Evolutionary conservation across 2,888 invertebrate genomes (phyloP).

Genomic region (Meloe dianella): DNA sequence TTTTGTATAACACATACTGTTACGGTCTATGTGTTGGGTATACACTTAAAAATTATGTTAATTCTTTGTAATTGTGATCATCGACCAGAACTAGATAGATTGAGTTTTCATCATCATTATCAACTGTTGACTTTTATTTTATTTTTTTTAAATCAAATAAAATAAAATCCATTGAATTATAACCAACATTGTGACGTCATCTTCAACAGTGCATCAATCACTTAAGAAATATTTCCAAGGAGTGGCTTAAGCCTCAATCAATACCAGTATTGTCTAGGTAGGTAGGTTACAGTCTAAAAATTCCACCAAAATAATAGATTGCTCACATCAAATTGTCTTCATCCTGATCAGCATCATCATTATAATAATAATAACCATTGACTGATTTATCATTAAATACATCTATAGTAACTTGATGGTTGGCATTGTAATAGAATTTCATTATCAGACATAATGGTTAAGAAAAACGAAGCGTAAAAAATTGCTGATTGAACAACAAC

Average conservation of each 20-base stretch:
- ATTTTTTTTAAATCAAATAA: neutral
- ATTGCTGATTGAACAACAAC: slow-evolving; percentile 32
- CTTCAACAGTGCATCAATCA: neutral
- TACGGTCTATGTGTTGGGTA: slow-evolving; percentile 40
- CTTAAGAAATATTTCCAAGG: slow-evolving; percentile 2
- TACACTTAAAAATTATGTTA: slow-evolving; percentile 45
- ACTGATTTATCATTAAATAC: neutral
- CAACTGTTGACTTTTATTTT: neutral
- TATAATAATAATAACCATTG: neutral
- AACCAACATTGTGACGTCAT: neutral
- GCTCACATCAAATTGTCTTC: neutral
- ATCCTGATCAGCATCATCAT: neutral
- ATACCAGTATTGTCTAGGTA: slow-evolving; percentile 3
- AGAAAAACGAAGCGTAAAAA: slow-evolving; percentile 31
- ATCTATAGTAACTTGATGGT: neutral
- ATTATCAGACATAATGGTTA: slow-evolving; percentile 27
- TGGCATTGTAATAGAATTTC: slow-evolving; percentile 21
- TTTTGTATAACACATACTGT: slow-evolving; percentile 36
- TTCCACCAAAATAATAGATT: neutral
- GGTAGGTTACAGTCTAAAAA: neutral
- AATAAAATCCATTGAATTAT: neutral
- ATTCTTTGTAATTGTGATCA: slow-evolving; percentile 41
- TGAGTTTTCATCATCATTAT: slow-evolving; percentile 8
- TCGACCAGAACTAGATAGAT: slow-evolving; percentile 33
- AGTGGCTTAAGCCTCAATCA: neutral